Evolutionary conservation across 2,113 vertebrate species (phyloP).

Genomic region (Pogona vitticeps): DNA sequence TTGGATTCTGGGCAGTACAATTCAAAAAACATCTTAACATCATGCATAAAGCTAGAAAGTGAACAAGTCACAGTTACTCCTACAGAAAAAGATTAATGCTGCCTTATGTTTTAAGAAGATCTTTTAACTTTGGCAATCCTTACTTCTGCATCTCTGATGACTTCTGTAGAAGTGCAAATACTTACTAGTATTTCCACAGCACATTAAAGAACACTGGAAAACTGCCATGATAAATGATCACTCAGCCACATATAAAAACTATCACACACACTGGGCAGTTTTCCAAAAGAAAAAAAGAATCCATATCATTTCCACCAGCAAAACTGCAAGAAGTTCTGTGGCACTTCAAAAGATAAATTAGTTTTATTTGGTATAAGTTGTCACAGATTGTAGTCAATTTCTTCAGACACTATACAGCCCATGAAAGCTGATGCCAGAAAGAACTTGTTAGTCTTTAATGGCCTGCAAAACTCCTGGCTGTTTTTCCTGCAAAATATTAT

Average conservation of each 20-base stretch:
- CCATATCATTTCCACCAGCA: neutral
- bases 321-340: too few species aligned
- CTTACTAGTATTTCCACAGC: neutral
- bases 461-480: too few species aligned
- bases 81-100: fast-evolving
- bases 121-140: neutral
- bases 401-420: too few species aligned
- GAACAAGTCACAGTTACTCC: neutral
- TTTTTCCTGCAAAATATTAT: too few species aligned
- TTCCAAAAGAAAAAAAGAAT: neutral
- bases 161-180: neutral
- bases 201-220: constrained; percentile 26
- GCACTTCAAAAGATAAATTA: too few species aligned
- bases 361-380: too few species aligned
- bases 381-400: too few species aligned
- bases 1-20: too few species aligned
- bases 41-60: neutral
- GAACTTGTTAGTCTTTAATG: too few species aligned
- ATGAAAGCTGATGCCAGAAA: too few species aligned
- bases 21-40: too few species aligned
- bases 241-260: neutral
- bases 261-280: neutral
- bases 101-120: neutral
- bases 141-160: neutral
- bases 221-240: too few species aligned